Conservation (phyloP, 2,888 invertebrate species). For the Drosophila flavopinicola region DNA sequence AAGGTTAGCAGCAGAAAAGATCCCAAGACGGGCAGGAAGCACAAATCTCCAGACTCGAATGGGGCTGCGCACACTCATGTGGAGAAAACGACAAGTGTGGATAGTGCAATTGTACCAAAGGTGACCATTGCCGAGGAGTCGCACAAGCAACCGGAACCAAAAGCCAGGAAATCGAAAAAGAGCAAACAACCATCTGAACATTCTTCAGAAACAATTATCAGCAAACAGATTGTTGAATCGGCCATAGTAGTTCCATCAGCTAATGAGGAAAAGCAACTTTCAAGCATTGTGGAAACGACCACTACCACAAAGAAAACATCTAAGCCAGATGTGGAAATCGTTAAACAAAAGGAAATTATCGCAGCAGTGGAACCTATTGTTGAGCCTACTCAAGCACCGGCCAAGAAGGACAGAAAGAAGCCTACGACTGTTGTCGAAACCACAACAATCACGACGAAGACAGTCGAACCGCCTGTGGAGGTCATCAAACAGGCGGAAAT, state of each 20-base stretch:
- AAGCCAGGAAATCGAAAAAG: slow-evolving; percentile 61
- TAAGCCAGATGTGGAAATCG: slow-evolving; percentile 15
- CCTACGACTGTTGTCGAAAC: slow-evolving; percentile 14
- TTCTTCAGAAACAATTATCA: slow-evolving; percentile 1
- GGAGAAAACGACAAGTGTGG: slow-evolving; percentile 43
- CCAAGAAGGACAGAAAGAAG: slow-evolving; percentile 36
- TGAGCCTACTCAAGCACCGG: slow-evolving; percentile 1
- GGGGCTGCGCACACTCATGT: slow-evolving; percentile 40
- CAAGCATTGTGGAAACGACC: slow-evolving; percentile 17
- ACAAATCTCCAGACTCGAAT: slow-evolving; percentile 61
- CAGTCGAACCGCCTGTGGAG: slow-evolving; percentile 21
- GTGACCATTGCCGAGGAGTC: slow-evolving; percentile 33
- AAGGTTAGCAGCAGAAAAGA: slow-evolving; percentile 66
- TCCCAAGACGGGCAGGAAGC: slow-evolving; percentile 38
- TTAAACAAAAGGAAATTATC: slow-evolving; percentile 2
- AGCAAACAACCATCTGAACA: slow-evolving; percentile 49
- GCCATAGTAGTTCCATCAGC: not conserved
- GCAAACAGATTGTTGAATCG: slow-evolving; percentile 13
- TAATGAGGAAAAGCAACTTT: slow-evolving; percentile 9
- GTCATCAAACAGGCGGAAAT: slow-evolving; percentile 7
- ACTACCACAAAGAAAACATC: slow-evolving; percentile 2
- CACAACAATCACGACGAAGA: not conserved
- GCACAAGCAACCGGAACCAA: slow-evolving; percentile 57
- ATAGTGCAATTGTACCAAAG: slow-evolving; percentile 17
- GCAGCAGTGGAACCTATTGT: not conserved